phyloP scores from a whole-genome alignment of 1,140 invertebrate genomes.

The Yoshiicerus persimilis region DNA sequence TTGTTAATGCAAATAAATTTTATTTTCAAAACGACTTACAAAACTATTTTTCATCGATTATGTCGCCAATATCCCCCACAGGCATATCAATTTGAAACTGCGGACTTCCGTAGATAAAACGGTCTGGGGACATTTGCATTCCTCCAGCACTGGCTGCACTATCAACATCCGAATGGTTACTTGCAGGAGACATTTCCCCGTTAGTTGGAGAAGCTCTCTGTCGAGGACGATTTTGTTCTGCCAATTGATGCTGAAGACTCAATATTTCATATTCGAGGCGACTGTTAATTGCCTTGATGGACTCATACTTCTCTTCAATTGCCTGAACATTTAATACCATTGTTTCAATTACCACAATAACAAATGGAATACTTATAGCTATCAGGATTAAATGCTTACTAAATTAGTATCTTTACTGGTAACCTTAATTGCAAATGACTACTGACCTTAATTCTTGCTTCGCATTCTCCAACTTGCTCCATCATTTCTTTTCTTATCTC shows the following conservation, averaged over 20 bases:
- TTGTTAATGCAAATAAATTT: not conserved
- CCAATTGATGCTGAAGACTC: conserved; percentile 61
- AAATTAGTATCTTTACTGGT: too few species aligned
- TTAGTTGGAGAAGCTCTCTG: not conserved
- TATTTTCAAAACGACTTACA: not conserved
- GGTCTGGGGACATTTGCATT: conserved; percentile 30
- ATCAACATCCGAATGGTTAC: conserved; percentile 44
- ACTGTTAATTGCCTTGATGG: conserved; percentile 67
- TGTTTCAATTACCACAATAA: not conserved
- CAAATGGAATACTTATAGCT: not conserved
- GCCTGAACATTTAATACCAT: conserved; percentile 52
- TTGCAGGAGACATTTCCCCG: conserved; percentile 24
- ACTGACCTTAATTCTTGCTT: conserved; percentile 60
- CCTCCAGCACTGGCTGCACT: conserved; percentile 48
- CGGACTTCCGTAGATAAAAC: conserved; percentile 43
- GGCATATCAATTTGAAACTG: conserved; percentile 36
- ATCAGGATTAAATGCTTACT: too few species aligned
- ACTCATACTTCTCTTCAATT: conserved; percentile 71
- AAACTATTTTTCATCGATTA: not conserved
- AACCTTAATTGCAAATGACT: too few species aligned
- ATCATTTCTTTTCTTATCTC: conserved; percentile 59
- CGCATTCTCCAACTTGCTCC: conserved; percentile 59
- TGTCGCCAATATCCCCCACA: not conserved
- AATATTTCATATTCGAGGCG: conserved; percentile 68
- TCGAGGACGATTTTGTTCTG: conserved; percentile 9